Conservation (phyloP, 2,113 vertebrate genomes). For the Tonatia bakeri region DNA sequence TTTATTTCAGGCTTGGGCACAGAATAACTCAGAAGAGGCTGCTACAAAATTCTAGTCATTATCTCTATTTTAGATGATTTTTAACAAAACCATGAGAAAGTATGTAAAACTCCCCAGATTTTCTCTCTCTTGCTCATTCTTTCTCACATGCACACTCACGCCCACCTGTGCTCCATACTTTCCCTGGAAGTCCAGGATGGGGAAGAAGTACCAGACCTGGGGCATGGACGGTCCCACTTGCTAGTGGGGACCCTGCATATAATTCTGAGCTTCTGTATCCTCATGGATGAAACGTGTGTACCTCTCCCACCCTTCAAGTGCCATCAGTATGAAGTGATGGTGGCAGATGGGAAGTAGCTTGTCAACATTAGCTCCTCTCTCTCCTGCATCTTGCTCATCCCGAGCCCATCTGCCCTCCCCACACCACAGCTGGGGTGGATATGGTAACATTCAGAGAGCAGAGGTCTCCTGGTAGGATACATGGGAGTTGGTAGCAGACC, state of each 20-base stretch:
- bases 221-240: neutral
- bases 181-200: neutral
- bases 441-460: neutral
- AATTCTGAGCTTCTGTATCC: neutral
- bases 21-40: neutral
- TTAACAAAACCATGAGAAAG: neutral
- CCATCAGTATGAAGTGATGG: neutral
- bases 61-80: neutral
- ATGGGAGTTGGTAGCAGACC: no score
- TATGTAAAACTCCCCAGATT: neutral
- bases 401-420: neutral
- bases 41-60: neutral
- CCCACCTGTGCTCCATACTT: neutral
- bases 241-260: neutral
- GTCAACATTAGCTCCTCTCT: neutral
- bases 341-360: rapidly evolving
- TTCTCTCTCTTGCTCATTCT: neutral
- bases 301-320: neutral
- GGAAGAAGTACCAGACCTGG: neutral
- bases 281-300: neutral
- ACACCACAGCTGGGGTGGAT: neutral
- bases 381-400: neutral
- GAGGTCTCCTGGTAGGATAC: neutral
- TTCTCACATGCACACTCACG: neutral
- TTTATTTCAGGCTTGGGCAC: neutral